phyloP scores from a whole-genome alignment of 2,113 vertebrate species.

The Morone saxatilis region DNA sequence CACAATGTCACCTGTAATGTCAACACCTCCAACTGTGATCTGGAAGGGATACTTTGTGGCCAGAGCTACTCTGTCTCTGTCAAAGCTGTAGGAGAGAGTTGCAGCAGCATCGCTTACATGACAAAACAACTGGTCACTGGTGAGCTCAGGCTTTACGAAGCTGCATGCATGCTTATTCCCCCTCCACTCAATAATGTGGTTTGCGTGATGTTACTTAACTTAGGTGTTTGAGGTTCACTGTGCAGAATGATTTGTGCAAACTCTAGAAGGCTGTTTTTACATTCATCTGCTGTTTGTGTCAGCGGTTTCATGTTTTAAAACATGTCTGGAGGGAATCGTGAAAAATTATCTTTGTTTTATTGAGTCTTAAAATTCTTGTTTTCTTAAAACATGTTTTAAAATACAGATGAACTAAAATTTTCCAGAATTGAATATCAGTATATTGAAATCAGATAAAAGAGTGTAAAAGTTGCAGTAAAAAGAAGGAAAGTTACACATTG shows the following conservation, averaged over 20 bases:
- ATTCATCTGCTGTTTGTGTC: too few relatives aligned
- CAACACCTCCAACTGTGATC: constrained; percentile 69
- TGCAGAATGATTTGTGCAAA: background rate
- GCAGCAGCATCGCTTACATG: constrained; percentile 72
- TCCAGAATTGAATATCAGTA: background rate
- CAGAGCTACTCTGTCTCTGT: constrained; percentile 78
- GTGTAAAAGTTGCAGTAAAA: background rate
- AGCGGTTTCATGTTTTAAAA: too few relatives aligned
- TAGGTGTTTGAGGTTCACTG: too few relatives aligned
- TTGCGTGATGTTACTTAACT: background rate
- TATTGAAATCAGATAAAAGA: background rate
- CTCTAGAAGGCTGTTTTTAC: too few relatives aligned
- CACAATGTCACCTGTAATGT: constrained; percentile 55
- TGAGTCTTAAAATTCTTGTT: too few relatives aligned
- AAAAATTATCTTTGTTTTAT: too few relatives aligned
- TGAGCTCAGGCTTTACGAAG: constrained; percentile 49
- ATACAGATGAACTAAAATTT: background rate
- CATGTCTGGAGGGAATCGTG: too few relatives aligned
- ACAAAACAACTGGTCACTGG: constrained; percentile 73
- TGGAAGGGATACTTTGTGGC: constrained; percentile 76
- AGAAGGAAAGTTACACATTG: too few relatives aligned
- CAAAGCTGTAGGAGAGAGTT: constrained; percentile 70
- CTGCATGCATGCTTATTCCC: background rate
- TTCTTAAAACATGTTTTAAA: background rate
- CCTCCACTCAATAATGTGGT: background rate